Conservation (phyloP, 1,140 invertebrate genomes). For the Littorina saxatilis region DNA sequence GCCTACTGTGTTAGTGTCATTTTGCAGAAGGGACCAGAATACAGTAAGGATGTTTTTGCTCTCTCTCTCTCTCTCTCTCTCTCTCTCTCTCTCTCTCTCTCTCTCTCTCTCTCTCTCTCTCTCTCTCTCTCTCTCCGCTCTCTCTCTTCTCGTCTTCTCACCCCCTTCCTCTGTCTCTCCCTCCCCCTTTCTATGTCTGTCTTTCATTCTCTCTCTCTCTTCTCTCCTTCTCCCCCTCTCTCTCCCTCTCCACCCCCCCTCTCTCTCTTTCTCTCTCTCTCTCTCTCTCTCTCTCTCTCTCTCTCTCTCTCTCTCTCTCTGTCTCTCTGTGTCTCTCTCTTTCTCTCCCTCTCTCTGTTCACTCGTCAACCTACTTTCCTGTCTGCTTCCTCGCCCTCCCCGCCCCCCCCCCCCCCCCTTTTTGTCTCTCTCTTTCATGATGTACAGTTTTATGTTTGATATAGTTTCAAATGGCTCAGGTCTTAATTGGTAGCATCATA, state of each 20-base stretch:
- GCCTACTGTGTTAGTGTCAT: background rate
- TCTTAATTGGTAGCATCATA: no score
- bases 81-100: background rate
- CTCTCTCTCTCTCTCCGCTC: background rate
- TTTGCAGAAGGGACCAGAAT: no score
- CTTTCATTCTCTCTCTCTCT: no score
- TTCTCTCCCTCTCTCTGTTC: background rate
- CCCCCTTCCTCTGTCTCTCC: background rate
- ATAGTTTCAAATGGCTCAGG: background rate
- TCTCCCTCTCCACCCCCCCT: background rate
- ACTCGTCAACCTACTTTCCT: background rate
- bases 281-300: background rate
- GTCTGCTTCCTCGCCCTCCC: background rate
- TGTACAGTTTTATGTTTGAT: background rate
- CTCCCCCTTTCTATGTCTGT: background rate
- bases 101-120: background rate
- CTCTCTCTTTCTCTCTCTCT: background rate
- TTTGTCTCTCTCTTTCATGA: background rate
- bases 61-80: background rate
- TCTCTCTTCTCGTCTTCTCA: background rate
- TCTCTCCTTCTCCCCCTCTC: background rate
- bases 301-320: background rate
- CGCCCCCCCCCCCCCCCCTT: background rate
- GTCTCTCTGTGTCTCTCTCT: background rate
- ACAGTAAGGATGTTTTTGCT: background rate